phyloP scores from a whole-genome alignment of 2,797 vertebrate species.

The Ibycter americanus region DNA sequence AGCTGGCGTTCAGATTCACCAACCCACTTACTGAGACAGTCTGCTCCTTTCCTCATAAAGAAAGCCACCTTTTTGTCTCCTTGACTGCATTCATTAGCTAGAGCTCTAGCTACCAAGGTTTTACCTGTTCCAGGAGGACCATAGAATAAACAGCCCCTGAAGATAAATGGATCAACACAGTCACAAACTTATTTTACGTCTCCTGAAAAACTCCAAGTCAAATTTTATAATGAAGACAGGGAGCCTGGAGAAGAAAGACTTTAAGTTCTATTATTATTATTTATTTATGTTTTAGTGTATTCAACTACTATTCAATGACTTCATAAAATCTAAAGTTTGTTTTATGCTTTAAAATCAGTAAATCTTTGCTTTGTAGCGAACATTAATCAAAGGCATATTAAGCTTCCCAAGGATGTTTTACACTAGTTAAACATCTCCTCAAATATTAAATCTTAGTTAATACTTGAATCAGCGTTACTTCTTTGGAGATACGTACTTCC shows the following conservation, averaged over 20 bases:
- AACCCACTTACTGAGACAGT: slow-evolving; percentile 99
- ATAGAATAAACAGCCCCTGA: slow-evolving; percentile 98
- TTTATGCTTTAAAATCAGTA: not conserved
- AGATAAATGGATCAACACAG: slow-evolving; percentile 68
- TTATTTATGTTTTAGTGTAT: not conserved
- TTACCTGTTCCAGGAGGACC: slow-evolving; percentile 98
- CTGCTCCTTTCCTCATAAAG: slow-evolving; percentile 99
- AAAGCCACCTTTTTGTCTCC: slow-evolving; percentile 97
- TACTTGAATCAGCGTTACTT: not conserved
- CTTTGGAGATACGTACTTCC: not conserved
- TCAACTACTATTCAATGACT: not conserved
- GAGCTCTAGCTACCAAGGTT: slow-evolving; percentile 95
- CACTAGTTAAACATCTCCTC: not conserved
- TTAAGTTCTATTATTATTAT: not conserved
- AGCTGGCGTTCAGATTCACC: slow-evolving; percentile 98
- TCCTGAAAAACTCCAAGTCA: slow-evolving; percentile 64
- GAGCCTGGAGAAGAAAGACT: slow-evolving; percentile 61
- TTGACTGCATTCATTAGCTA: slow-evolving; percentile 98
- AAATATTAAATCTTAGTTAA: not conserved
- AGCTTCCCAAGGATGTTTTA: not conserved
- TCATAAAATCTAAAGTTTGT: not conserved
- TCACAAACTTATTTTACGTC: slow-evolving; percentile 70
- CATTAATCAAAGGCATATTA: not conserved
- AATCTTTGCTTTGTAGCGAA: not conserved
- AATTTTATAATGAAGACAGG: slow-evolving; percentile 58